These are phyloP conservation scores for Arctocebus calabarensis DNA, from an alignment of 2,797 vertebrate species.

Conservation along the genomic window DNA sequence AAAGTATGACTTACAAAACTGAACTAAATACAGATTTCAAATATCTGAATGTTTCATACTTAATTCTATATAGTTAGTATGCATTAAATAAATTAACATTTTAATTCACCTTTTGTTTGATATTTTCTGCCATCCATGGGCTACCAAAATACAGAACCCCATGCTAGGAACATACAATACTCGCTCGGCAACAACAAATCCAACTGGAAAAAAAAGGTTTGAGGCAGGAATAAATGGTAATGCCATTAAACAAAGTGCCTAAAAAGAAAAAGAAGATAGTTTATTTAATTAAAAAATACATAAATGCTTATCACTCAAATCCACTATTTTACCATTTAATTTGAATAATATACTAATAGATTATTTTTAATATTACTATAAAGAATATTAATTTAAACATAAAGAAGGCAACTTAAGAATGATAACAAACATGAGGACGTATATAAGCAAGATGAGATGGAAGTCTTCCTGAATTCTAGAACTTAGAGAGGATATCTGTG, in stretches of 20 bases:
- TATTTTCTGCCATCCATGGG: conserved; percentile 95
- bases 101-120: conserved; percentile 92
- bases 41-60: neutral
- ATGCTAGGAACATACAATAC: conserved; percentile 99
- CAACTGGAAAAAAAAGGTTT: conserved; percentile 99
- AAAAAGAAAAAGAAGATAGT: conserved; percentile 78
- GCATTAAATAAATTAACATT: conserved; percentile 63
- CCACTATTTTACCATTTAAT: conserved; percentile 34
- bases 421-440: neutral
- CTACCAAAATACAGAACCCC: conserved; percentile 98
- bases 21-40: conserved; percentile 17
- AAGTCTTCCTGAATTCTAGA: neutral
- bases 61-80: conserved; percentile 45
- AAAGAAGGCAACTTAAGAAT: neutral
- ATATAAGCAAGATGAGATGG: neutral
- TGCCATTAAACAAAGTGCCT: conserved; percentile 97
- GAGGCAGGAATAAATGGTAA: conserved; percentile 98
- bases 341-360: neutral
- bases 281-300: conserved; percentile 31
- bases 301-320: conserved; percentile 9
- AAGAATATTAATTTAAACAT: conserved; percentile 33
- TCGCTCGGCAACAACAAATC: conserved; percentile 97
- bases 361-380: neutral
- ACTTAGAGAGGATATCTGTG: neutral
- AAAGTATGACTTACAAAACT: conserved; percentile 26